Conservation (phyloP, 2,113 vertebrate genomes). For the Herpailurus yagouaroundi region DNA sequence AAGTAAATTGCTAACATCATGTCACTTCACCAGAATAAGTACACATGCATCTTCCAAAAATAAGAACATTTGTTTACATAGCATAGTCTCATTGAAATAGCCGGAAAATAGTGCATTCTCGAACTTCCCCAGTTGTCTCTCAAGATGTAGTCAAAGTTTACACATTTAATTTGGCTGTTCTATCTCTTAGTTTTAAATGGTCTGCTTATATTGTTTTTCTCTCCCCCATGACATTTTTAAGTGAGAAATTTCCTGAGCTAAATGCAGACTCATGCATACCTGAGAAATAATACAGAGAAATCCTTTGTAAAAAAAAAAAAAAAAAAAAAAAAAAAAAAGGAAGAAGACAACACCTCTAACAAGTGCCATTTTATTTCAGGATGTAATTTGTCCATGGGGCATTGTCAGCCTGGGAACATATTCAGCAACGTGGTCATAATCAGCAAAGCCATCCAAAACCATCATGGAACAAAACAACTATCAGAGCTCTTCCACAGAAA, state of each 20-base stretch:
- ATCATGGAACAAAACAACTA: neutral
- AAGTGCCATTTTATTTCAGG: slow-evolving; percentile 4
- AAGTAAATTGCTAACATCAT: neutral
- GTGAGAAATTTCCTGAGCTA: neutral
- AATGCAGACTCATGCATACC: neutral
- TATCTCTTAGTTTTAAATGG: neutral
- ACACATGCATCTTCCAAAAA: neutral
- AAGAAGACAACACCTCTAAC: neutral
- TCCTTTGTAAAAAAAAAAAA: neutral
- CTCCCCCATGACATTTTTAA: neutral
- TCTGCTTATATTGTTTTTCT: neutral
- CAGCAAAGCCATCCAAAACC: neutral
- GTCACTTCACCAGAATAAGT: neutral
- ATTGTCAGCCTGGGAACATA: neutral
- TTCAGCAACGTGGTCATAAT: neutral
- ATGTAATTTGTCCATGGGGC: neutral
- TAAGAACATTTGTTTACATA: neutral
- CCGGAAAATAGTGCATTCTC: neutral
- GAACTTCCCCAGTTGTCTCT: neutral
- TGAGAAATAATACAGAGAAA: neutral
- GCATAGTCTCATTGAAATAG: neutral
- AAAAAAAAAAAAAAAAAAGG: too few species aligned
- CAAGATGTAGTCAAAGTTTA: neutral
- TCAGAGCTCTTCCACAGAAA: neutral
- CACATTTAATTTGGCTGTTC: neutral